Percentiles rank a stretch among this genome's conserved stretches.
Conservation (phyloP, 1,140 invertebrate species). For the Agrilus planipennis region DNA sequence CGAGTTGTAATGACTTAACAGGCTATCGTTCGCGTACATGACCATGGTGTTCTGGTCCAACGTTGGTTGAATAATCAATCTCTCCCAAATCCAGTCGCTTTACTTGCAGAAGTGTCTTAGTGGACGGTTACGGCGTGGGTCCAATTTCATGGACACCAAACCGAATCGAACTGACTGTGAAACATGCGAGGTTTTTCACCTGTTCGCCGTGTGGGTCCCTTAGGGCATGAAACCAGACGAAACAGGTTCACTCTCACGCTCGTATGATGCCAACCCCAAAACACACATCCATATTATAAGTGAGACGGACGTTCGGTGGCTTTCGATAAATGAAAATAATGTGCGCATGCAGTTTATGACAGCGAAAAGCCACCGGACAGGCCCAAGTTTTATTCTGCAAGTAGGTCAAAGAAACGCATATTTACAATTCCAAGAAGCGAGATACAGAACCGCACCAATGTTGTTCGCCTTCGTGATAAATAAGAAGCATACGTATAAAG, state of each 20-base stretch:
- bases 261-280: conserved; percentile 9
- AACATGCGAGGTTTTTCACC: too few relatives aligned
- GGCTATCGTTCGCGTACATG: too few relatives aligned
- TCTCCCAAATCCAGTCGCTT: too few relatives aligned
- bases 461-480: not conserved
- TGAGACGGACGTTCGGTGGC: not conserved
- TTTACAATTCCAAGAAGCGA: not conserved
- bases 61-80: too few relatives aligned
- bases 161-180: too few relatives aligned
- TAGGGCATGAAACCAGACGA: conserved; percentile 7
- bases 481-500: too few relatives aligned
- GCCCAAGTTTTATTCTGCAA: not conserved
- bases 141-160: too few relatives aligned
- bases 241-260: conserved; percentile 8
- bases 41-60: too few relatives aligned
- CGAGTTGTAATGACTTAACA: too few relatives aligned
- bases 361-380: too few relatives aligned
- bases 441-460: not conserved
- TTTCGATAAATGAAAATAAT: not conserved
- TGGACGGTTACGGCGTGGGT: too few relatives aligned
- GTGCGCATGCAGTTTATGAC: not conserved
- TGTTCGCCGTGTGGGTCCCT: conserved; percentile 3
- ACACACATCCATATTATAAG: conserved; percentile 2
- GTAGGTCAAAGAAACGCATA: not conserved
- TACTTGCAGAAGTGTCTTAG: too few relatives aligned